Percentiles rank a stretch among this genome's conserved stretches.
These are phyloP conservation scores for Cremastinae sp. DNA, from an alignment of 2,888 invertebrate genomes.

Conservation along the genomic window DNA sequence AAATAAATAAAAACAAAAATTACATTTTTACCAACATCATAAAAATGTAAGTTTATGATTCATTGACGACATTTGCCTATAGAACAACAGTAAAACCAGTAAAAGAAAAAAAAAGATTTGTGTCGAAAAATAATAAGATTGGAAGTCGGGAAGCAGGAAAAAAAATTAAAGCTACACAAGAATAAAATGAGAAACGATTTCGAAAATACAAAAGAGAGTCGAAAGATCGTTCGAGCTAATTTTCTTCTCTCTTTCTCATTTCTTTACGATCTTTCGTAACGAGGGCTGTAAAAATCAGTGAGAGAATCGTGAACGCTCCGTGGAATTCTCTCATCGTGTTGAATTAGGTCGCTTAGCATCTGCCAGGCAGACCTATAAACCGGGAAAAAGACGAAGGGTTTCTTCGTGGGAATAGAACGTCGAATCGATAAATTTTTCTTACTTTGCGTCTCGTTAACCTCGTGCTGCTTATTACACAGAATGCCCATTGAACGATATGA, in stretches of 20 bases:
- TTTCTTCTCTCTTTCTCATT: slow-evolving; percentile 3
- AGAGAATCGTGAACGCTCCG: slow-evolving; percentile 7
- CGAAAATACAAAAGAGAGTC: slow-evolving; percentile 3
- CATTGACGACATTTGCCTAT: too few relatives aligned
- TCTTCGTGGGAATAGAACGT: slow-evolving; percentile 31
- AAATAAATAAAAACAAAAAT: too few relatives aligned
- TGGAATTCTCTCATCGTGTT: slow-evolving; percentile 32
- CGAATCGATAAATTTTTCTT: slow-evolving; percentile 30
- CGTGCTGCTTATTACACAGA: not conserved
- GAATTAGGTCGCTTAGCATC: slow-evolving; percentile 44
- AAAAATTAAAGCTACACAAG: slow-evolving; percentile 14
- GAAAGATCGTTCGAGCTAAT: slow-evolving; percentile 11
- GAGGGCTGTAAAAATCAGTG: slow-evolving; percentile 31
- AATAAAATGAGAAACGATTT: slow-evolving; percentile 13
- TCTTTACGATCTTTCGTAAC: slow-evolving; percentile 11
- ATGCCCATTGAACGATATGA: not conserved
- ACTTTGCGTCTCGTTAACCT: slow-evolving; percentile 12
- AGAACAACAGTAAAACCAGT: not conserved
- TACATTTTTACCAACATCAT: too few relatives aligned
- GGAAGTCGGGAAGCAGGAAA: too few relatives aligned
- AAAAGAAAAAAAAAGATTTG: slow-evolving; percentile 6
- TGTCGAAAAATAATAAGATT: too few relatives aligned
- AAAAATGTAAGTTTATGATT: too few relatives aligned
- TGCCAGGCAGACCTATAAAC: slow-evolving; percentile 39
- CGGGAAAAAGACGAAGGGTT: slow-evolving; percentile 16